Base-by-base conservation (phyloP, 2,888 invertebrate genomes). In the Sarcophaga variegata region DNA sequence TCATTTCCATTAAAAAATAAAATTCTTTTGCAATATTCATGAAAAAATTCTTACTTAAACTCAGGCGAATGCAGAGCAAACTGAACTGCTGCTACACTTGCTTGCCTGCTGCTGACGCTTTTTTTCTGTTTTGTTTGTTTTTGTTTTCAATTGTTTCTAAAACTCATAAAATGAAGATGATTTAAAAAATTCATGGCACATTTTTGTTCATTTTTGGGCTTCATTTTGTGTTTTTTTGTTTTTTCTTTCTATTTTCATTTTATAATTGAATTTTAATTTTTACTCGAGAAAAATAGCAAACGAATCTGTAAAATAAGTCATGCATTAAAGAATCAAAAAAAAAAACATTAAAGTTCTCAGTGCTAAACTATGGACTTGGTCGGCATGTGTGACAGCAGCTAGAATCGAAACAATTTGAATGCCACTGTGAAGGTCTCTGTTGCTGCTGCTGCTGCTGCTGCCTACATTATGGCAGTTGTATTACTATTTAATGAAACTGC, bases 301-400 rank as follows among this genome's bases (percentile, higher is more conserved):
- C 37, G 22, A 71, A 80, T 66, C 60, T 76, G 84, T 85, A 85
- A 85, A 85, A 81, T 81, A 80, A 85, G 80, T 85, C 84, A 85
- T 66, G 84, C 84, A 67, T 76, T 81, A 71, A 81, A 76, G 66
- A 81, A 49, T 27, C 71, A 62, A 83, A 72, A 78, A 78, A 78
- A 77, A 67, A 66, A 66, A 77, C 70, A n/a, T 47, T 17, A 6
- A n/a, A 5, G 62, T 62, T 8, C 20, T 59, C 12, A 37, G 6
- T 37, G 37, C 1, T 17, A 59, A 59, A 59, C 17, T 17, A 59
- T 10, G n/a, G n/a, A n/a, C n/a, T 59, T 59, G 59, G 10, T 8
- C 8, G 8, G 37, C 37, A 37, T 37, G 10, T 80, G 70, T 66
- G 47, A 70, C 75, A 70, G 47, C 17, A 37, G 37, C 60, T 72